These are phyloP conservation scores for Girardia tigrina DNA, from an alignment of 2,888 invertebrate genomes.

Conservation along the genomic window DNA sequence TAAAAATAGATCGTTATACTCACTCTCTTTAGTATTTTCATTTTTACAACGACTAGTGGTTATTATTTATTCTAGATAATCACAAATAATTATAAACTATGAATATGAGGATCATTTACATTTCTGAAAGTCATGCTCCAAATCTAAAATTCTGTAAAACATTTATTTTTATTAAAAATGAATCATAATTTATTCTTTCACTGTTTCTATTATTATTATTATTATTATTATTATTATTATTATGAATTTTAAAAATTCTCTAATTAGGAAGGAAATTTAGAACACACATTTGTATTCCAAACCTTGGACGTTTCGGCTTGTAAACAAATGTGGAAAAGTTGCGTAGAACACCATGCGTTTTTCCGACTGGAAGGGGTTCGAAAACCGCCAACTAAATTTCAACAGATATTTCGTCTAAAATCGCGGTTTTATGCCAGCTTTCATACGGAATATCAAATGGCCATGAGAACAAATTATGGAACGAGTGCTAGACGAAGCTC, in stretches of 20 bases:
- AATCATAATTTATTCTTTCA: no score
- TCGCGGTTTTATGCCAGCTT: slow-evolving; percentile 34
- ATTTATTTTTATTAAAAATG: no score
- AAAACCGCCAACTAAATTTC: slow-evolving; percentile 18
- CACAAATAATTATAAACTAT: no score
- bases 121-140: no score
- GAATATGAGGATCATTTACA: no score
- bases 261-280: slow-evolving; percentile 46
- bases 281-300: slow-evolving; percentile 92
- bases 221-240: no score
- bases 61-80: no score
- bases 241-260: background rate
- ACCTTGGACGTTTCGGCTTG: slow-evolving; percentile 76
- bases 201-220: no score
- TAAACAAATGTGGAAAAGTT: slow-evolving; percentile 99
- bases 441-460: slow-evolving; percentile 32
- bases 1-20: no score
- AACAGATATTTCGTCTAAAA: slow-evolving; percentile 26
- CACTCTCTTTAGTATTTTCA: no score
- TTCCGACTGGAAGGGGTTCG: slow-evolving; percentile 61
- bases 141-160: no score
- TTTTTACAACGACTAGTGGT: no score
- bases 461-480: slow-evolving; percentile 21
- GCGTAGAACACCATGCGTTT: slow-evolving; percentile 97
- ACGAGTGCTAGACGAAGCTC: slow-evolving; percentile 30